Base-by-base conservation (phyloP, 1,140 invertebrate species). In the Reticulitermes speratus region DNA sequence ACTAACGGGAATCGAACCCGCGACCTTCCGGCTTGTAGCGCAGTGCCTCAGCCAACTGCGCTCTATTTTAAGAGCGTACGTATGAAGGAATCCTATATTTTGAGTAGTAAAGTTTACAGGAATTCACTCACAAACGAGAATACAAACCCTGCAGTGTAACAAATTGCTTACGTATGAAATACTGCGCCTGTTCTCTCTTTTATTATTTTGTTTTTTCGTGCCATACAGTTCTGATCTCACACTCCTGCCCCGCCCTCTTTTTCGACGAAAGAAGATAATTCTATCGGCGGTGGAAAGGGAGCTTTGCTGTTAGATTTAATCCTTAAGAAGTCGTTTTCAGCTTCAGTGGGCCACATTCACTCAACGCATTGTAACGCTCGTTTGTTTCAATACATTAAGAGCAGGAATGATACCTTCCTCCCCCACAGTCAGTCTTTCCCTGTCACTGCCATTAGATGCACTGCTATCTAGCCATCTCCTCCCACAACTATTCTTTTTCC, bases 301-400 rank as follows among this genome's bases (percentile, higher is more conserved):
- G 25, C 45, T 65, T 25, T 2, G 14, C 65, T 75, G 25, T 75
- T 75, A 75, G 65, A 30, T 75, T 75, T 75, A 75, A 75, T 75
- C 65, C 65, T 75, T 75, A 75, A 75, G 65, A 75, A n/a, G 65
- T 75, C 65, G 65, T 75, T 75, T 75, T 75, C 65, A 75, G 65
- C 65, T 75, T 25, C 65, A 14, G 25, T 75, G 65, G 65, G 7
- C 65, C 65, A 30, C 65, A 25, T 30, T 25, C 65, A 75, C 65
- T 75, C 65, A 75, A 30, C 65, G 65, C 25, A 30, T 30, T 75
- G 65, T 14, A 75, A n/a, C 65, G 65, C 25, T 75, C 65, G 65
- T 75, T 75, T 75, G 65, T 75, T 75, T 75, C 65, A 75, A 75
- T 75, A 75, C 65, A 75, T 75, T 16, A 14, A 30, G 65, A 75